Base-by-base conservation (phyloP, 2,113 vertebrate genomes). In the Candoia aspera region DNA sequence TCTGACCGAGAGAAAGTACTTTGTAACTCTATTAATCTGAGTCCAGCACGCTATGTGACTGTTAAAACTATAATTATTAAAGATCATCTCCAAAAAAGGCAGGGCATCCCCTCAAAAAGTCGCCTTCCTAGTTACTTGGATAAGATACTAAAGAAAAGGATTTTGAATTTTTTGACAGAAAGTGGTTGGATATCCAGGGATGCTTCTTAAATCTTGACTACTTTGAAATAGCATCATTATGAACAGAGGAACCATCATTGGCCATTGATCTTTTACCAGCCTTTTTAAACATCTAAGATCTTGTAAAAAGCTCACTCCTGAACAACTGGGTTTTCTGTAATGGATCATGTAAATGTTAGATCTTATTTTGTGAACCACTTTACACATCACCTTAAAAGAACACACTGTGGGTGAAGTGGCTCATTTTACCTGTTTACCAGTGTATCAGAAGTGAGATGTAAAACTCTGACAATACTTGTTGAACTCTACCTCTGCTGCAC, bases 1-100 rank as follows among this genome's bases (percentile, higher is more conserved):
- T 99, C 99, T 0, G 99, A 99, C 95, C 96, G 99, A 6, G 99
- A 99, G 97, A 99, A 99, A 95, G 98, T 99, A 87, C 98, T 99
- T 57, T 99, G 99, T 94, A 98, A 98, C 97, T 99, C 98, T 0
- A 96, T 99, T 10, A 99, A 98, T 93, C 95, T 99, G 90, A 99
- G 98, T 93, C 99, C 99, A 0, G 98, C 98, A 0, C 99, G 99
- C 85, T 99, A 99, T 0, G 97, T 99, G 95, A 99, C 99, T 1
- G 99, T 99, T 86, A 99, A 99, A 97, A 99, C 99, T 42, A 99
- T 99, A 87, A 99, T 99, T 93, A 99, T 99, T 96, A 99, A 99
- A 85, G 99, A 99, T 94, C 98, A 99, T 95, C 97, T 99, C 55
- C 99, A 99, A 96, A 99, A 99, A 90, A 97, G 99, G 42, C 99